Base-by-base conservation (phyloP, 2,113 vertebrate genomes). In the Callaeas wilsoni region DNA sequence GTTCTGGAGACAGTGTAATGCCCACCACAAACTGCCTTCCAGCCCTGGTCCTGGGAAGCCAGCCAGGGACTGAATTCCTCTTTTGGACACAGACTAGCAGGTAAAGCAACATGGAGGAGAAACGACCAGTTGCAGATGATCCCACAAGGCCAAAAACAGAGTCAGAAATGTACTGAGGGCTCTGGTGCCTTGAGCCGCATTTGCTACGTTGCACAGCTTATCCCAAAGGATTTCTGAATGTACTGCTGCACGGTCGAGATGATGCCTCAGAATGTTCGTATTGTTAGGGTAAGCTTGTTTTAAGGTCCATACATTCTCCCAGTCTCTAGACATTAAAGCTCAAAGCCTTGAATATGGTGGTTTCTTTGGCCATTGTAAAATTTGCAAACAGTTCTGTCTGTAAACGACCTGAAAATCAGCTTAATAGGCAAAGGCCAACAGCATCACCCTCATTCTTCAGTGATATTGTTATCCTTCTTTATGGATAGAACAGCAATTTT, bases 51-150 rank as follows among this genome's bases (percentile, higher is more conserved):
- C 56, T 11, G 13, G 15, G 25, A 70, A 39, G 12, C 5, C 30
- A 90, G 41, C 4, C 29, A 49, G 26, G 23, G 42, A 59, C 20
- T 6, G 42, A 29, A n/a, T 84, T 76, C 14, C 27, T 53, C 12
- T 35, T 62, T 70, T 42, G 33, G 27, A 42, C 3, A 15, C 8
- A 53, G 29, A 57, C 21, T 37, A 42, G 2, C 14, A 81, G 30
- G 25, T 25, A 37, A 70, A 89, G 32, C 7, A 93, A 47, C 0
- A 2, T 0, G 3, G 35, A 83, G 30, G n/a, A 74, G 65, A 79
- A 82, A 35, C 0, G 0, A 57, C 4, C 0, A 1, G 27, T 35
- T 57, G 21, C 29, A 64, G 73, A 35, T 68, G 23, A 35, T 60
- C 23, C 29, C 4, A 5, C 26, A 67, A 41, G 33, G 47, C 17